These are phyloP conservation scores for Poecilia latipinna DNA, from an alignment of 2,113 vertebrate genomes.

Conservation along the genomic window DNA sequence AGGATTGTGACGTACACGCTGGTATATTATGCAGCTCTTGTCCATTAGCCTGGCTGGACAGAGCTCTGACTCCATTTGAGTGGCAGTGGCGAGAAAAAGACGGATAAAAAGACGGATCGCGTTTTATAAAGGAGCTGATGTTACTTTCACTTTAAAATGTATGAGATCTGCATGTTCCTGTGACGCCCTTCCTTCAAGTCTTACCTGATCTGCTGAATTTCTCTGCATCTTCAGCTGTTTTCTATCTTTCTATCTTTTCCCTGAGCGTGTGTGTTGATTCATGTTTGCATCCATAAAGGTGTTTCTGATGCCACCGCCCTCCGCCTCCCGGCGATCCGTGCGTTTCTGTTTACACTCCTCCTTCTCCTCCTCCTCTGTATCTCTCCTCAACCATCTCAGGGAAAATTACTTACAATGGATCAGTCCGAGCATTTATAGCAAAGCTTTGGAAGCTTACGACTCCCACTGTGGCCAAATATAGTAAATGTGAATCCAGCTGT, in stretches of 20 bases:
- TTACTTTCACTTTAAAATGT: background rate
- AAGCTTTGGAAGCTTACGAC: conserved; percentile 73
- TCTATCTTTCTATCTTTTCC: conserved; percentile 6
- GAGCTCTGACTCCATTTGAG: background rate
- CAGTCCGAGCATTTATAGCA: conserved; percentile 71
- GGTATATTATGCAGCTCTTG: background rate
- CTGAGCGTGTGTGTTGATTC: background rate
- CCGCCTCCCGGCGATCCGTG: conserved; percentile 19
- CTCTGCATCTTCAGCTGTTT: background rate
- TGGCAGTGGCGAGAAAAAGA: no score
- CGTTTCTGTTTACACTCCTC: conserved; percentile 62
- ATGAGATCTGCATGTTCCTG: background rate
- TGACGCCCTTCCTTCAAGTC: background rate
- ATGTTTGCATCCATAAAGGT: conserved; percentile 11
- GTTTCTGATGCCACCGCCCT: conserved; percentile 8
- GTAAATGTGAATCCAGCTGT: conserved; percentile 65
- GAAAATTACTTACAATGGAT: conserved; percentile 68
- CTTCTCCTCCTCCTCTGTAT: conserved; percentile 20
- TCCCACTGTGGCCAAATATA: conserved; percentile 75
- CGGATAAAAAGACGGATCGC: no score
- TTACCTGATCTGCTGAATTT: background rate
- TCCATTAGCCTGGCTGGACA: background rate
- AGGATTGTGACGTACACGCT: background rate
- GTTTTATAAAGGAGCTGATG: background rate
- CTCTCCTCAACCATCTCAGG: conserved; percentile 39